phyloP scores from a whole-genome alignment of 2,888 invertebrate genomes.

The Escarpia spicata region DNA sequence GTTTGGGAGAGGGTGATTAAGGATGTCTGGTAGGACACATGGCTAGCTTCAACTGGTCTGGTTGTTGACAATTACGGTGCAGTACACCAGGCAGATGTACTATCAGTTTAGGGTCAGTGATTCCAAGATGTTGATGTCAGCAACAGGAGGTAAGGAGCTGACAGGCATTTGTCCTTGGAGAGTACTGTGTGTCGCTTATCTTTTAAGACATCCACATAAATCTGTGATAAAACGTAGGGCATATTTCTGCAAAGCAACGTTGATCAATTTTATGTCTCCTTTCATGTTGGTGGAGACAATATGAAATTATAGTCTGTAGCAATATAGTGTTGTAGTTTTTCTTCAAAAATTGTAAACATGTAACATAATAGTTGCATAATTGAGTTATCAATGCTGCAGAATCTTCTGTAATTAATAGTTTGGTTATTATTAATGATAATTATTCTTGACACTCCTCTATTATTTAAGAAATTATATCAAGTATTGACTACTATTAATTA shows the following conservation, averaged over 20 bases:
- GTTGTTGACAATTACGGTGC: conserved; percentile 3
- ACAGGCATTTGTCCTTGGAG: neutral
- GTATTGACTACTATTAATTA: too few relatives aligned
- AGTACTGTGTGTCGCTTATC: neutral
- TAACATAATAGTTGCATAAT: neutral
- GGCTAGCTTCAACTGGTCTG: neutral
- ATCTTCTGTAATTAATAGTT: neutral
- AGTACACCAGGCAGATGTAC: neutral
- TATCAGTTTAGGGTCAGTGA: conserved; percentile 2
- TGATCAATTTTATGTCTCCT: neutral
- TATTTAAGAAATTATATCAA: neutral
- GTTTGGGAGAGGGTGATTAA: neutral
- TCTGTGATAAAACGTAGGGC: neutral
- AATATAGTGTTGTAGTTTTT: neutral
- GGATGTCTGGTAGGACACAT: neutral
- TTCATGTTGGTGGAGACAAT: neutral
- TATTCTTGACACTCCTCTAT: neutral
- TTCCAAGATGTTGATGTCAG: neutral
- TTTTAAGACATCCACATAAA: neutral
- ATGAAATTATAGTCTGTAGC: neutral
- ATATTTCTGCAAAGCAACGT: neutral
- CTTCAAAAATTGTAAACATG: neutral
- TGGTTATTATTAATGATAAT: too few relatives aligned
- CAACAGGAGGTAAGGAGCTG: neutral
- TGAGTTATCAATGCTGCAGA: neutral